Conservation (phyloP, 53 echinoderm and acorn worm species). For the Temnopleurus reevesii region DNA sequence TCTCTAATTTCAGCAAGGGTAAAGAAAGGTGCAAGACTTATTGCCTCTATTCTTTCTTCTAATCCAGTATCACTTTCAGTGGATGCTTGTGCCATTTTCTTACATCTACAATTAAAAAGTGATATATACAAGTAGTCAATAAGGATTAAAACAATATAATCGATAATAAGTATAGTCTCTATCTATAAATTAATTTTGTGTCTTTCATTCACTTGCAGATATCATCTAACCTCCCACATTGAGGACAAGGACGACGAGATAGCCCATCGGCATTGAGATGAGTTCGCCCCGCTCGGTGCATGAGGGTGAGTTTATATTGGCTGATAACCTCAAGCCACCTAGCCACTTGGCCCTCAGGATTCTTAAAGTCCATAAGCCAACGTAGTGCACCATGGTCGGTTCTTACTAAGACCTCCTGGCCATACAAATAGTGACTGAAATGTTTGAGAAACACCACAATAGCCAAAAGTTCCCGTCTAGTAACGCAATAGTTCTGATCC, state of each 20-base stretch:
- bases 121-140: too few relatives aligned
- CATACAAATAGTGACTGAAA: slow-evolving; percentile 45
- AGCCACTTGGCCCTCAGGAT: neutral
- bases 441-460: neutral
- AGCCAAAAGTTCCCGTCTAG: slow-evolving; percentile 21
- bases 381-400: neutral
- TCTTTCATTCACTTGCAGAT: neutral
- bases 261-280: neutral
- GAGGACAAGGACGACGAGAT: neutral
- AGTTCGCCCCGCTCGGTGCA: neutral
- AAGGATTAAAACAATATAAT: neutral
- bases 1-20: neutral
- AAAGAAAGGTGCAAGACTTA: neutral
- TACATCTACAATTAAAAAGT: neutral
- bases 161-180: neutral
- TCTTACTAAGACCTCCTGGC: neutral
- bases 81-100: neutral
- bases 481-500: slow-evolving; percentile 39
- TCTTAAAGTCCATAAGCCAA: slow-evolving; percentile 25
- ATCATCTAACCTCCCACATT: neutral
- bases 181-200: neutral
- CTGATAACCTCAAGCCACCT: slow-evolving; percentile 6
- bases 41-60: neutral
- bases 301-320: slow-evolving; percentile 1
- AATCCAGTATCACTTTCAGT: neutral